Base-by-base conservation (phyloP, 2,113 vertebrate species). In the Coreoperca whiteheadi region DNA sequence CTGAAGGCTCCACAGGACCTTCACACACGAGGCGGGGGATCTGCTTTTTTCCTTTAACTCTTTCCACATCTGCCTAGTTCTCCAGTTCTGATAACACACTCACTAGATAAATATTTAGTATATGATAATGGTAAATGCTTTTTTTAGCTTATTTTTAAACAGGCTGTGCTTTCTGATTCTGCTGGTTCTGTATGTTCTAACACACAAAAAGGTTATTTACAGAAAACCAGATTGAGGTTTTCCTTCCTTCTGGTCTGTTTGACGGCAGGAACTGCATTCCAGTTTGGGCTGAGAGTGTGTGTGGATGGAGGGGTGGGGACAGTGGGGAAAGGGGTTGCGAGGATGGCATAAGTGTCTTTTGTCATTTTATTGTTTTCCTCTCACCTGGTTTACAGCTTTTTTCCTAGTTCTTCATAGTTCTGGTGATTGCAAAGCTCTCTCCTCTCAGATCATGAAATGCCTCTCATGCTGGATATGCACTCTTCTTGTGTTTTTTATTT, bases 1-100 rank as follows among this genome's bases (percentile, higher is more conserved):
- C 70, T 86, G 90, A 88, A 94, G 94, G 91, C 85, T 89, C 91
- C 83, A n/a, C 65, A 23, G 87, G 90, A 93, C 92, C 92, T 94
- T 94, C 91, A 84, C 85, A 93, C 90, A 91, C 69, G 4, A 84
- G 72, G 53, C 84, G 30, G 74, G 32, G 25, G 15, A 65, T 21
- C 59, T 67, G 61, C 67, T 87, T 77, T 77, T 88, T 84, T 63
- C 85, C 88, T 93, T 92, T 84, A 89, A 91, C 80, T 89, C 83
- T 85, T 79, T 91, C 83, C 87, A 85, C 66, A 76, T 87, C 85
- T 91, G 77, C 77, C 74, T 78, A 21, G 34, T 79, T 86, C 74
- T 87, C 84, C 79, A 74, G 56, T 65, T 89, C 43, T 82, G 66
- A 86, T 66, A 81, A 64, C 66, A 72, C 56, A 77, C 57, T 80